Conservation (phyloP, 2,888 invertebrate genomes). For the Drosophila neotestacea region DNA sequence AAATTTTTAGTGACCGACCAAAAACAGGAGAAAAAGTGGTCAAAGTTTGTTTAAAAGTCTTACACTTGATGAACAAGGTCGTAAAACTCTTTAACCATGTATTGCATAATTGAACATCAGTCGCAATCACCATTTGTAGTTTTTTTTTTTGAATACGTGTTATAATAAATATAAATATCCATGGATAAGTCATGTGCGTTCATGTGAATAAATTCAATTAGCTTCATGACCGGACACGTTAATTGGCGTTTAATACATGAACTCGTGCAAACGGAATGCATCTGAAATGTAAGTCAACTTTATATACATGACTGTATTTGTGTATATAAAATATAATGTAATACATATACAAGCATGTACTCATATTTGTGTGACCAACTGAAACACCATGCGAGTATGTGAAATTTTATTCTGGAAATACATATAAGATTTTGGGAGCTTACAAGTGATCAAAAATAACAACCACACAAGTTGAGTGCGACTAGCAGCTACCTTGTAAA, state of each 20-base stretch:
- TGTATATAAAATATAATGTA: neutral
- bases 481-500: slow-evolving; percentile 11
- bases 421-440: slow-evolving; percentile 13
- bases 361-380: slow-evolving; percentile 9
- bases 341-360: neutral
- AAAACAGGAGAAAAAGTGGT: neutral
- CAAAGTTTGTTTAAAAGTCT: neutral
- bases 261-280: neutral
- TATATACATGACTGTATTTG: neutral
- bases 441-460: slow-evolving; percentile 14
- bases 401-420: slow-evolving; percentile 4
- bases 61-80: slow-evolving; percentile 19
- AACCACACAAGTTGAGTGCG: neutral
- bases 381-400: slow-evolving; percentile 16
- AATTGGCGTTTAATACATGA: slow-evolving; percentile 64
- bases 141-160: slow-evolving; percentile 19
- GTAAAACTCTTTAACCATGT: slow-evolving; percentile 5
- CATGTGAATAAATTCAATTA: slow-evolving; percentile 68
- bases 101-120: slow-evolving; percentile 31
- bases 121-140: neutral
- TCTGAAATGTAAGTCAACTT: slow-evolving; percentile 7
- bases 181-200: slow-evolving; percentile 42
- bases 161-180: slow-evolving; percentile 35
- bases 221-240: slow-evolving; percentile 55
- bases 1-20: slow-evolving; percentile 5